Base-by-base conservation (phyloP, 2,113 vertebrate genomes). In the Collichthys lucidus region DNA sequence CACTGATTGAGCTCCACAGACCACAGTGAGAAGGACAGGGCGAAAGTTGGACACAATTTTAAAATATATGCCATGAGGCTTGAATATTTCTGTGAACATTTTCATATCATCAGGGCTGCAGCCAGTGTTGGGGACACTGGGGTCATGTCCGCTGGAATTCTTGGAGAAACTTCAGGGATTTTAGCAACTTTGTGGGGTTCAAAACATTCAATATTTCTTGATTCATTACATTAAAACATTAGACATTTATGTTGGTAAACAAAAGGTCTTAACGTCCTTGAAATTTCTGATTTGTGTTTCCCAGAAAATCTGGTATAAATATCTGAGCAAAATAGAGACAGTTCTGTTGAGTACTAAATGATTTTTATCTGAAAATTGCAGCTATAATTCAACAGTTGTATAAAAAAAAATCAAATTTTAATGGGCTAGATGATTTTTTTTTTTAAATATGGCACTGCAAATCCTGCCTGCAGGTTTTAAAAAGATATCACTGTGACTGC, bases 1-100 rank as follows among this genome's bases (percentile, higher is more conserved):
- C 50, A 17, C 70, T 89, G 91, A 89, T 88, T 88, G 85, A 88
- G 82, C 82, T 61, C 72, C 49, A 26, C 57, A n/a, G 73, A 84
- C 83, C 68, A 66, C 88, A 86, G 64, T 19, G 68, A 62, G 31
- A 35, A 35, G 55, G 70, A 71, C 62, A 29, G 53, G 53, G 81
- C 73, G 11, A 46, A 78, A 84, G 79, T 74, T 80, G 35, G 64
- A 29, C 12, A 3, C 69, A 74, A 63, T 22, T 82, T 77, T 24
- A 17, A 83, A 84, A 81, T 75, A 24, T 24, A 78, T 63, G 53
- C 10, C 12, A 20, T 59, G 16, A 47, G 60, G 64, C 20, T 47
- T 53, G 62, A 52, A 49, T 57, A 77, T 68, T 71, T 52, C 79
- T 62, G 8, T 69, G 76, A 31, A 59, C 31, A 80, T 65, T 74